phyloP scores from a whole-genome alignment of 2,113 vertebrate species.

The Triplophysa dalaica region DNA sequence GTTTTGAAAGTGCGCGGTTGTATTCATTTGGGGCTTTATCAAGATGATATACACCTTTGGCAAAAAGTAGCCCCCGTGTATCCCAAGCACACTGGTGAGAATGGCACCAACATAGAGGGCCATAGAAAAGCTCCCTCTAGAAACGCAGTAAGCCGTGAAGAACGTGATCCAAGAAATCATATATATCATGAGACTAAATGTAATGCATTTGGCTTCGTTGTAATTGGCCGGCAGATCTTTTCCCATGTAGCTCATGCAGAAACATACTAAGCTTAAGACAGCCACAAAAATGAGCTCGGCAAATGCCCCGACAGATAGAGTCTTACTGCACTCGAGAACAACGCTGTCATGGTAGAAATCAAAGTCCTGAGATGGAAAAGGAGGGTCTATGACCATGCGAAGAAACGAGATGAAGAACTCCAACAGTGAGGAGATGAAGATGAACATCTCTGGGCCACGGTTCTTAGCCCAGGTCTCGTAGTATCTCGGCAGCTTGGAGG shows the following conservation, averaged over 20 bases:
- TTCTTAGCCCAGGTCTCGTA: constrained; percentile 78
- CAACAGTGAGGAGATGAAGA: constrained; percentile 56
- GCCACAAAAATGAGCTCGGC: constrained; percentile 64
- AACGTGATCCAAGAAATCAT: constrained; percentile 78
- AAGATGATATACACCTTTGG: constrained; percentile 78
- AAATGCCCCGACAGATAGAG: constrained; percentile 59
- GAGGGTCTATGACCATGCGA: constrained; percentile 46
- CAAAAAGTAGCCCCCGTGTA: constrained; percentile 73
- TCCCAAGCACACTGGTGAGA: constrained; percentile 70
- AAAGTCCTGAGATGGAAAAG: constrained; percentile 57
- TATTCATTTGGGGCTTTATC: constrained; percentile 73
- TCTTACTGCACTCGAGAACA: constrained; percentile 74
- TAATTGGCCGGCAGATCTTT: constrained; percentile 85
- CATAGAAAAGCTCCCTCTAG: constrained; percentile 67
- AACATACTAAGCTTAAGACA: constrained; percentile 73
- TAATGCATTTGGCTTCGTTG: constrained; percentile 82
- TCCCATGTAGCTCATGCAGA: constrained; percentile 80
- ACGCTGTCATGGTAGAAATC: constrained; percentile 67
- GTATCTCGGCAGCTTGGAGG: constrained; percentile 71
- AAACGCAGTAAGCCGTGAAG: constrained; percentile 76
- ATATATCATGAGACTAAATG: constrained; percentile 79
- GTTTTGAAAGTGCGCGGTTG: constrained; percentile 75
- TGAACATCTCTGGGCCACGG: constrained; percentile 71
- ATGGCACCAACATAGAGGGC: constrained; percentile 68
- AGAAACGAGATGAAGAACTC: constrained; percentile 61